Conservation (phyloP, 1,140 invertebrate genomes). For the honey bee (Apis mellifera) region DNA sequence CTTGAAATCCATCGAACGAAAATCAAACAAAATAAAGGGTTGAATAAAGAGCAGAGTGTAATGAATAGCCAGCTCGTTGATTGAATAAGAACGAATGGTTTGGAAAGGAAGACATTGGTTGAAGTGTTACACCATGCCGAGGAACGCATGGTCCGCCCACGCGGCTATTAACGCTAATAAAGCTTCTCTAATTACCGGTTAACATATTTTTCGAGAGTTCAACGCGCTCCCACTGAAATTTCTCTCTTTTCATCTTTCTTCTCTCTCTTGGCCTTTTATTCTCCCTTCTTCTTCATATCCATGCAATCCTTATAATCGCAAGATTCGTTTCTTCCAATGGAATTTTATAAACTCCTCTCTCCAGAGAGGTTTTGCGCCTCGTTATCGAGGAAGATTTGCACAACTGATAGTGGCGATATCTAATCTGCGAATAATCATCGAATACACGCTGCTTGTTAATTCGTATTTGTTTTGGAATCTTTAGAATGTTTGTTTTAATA, state of each 20-base stretch:
- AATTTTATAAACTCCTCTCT: not conserved
- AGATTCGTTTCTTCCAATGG: not conserved
- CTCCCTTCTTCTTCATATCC: not conserved
- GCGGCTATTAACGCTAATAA: conserved; percentile 62
- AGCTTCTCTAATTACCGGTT: conserved; percentile 55
- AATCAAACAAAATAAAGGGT: no score
- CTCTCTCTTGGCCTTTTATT: no score
- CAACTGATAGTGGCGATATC: not conserved
- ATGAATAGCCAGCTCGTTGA: not conserved
- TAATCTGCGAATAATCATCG: not conserved
- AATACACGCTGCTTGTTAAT: not conserved
- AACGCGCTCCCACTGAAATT: conserved; percentile 36
- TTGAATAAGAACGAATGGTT: conserved; percentile 19
- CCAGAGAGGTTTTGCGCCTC: not conserved
- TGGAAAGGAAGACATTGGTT: conserved; percentile 13
- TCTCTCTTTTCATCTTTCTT: conserved; percentile 1
- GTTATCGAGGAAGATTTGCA: not conserved
- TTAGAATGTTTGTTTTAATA: not conserved
- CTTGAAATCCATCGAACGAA: not conserved
- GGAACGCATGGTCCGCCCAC: conserved; percentile 55
- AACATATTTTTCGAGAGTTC: conserved; percentile 50
- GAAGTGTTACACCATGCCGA: conserved; percentile 41
- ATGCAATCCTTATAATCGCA: not conserved
- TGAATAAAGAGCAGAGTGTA: no score
- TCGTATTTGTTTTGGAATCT: not conserved